phyloP scores from a whole-genome alignment of 2,797 vertebrate species.

The Sebastes taczanowskii region DNA sequence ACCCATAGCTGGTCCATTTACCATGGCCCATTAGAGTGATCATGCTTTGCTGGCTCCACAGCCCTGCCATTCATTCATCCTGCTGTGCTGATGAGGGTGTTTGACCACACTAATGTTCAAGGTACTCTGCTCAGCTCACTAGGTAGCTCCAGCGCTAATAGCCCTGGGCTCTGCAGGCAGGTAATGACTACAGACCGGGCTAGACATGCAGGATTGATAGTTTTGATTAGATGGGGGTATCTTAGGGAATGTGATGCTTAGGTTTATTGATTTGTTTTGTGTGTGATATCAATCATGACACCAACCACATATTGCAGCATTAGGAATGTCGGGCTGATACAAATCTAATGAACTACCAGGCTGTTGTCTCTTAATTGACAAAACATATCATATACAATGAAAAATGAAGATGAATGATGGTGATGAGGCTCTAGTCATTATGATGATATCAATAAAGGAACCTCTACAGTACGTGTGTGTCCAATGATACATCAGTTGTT shows the following conservation, averaged over 20 bases:
- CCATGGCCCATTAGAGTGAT: conserved; percentile 81
- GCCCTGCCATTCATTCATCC: conserved; percentile 69
- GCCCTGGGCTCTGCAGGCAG: conserved; percentile 52
- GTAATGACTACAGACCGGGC: conserved; percentile 67
- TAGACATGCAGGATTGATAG: conserved; percentile 78
- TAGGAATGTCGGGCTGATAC: conserved; percentile 31
- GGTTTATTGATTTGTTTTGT: conserved; percentile 77
- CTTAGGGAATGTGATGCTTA: conserved; percentile 62
- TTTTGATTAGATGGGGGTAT: conserved; percentile 78
- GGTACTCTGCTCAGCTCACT: conserved; percentile 65
- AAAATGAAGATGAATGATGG: conserved; percentile 23
- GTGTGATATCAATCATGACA: conserved; percentile 65
- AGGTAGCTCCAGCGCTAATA: conserved; percentile 66
- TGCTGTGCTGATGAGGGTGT: conserved; percentile 48
- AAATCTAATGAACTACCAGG: conserved; percentile 41
- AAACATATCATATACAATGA: conserved; percentile 14
- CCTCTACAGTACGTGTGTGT: background rate
- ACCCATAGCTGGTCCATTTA: conserved; percentile 78
- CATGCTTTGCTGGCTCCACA: conserved; percentile 69
- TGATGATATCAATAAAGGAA: conserved; percentile 26
- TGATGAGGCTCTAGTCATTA: background rate
- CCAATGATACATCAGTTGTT: background rate
- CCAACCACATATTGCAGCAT: conserved; percentile 51
- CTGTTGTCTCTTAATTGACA: conserved; percentile 57
- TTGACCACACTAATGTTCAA: conserved; percentile 67